Base-by-base conservation (phyloP, 1,140 invertebrate species). In the Drosophila teissieri region DNA sequence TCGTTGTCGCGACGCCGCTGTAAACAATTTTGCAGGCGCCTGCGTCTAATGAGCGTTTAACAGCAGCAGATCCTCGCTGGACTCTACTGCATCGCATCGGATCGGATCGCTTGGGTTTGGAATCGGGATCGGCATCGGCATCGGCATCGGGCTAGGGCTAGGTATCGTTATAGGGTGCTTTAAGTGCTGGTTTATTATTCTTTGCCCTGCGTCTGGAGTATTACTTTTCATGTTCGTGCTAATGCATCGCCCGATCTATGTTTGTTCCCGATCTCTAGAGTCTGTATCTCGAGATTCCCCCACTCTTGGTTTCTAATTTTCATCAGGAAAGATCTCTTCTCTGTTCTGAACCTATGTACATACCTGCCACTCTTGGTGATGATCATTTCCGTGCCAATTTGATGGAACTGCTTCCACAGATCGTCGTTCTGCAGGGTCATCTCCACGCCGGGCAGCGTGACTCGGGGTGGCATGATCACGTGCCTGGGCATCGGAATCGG, bases 341-440 rank as follows among this genome's bases (percentile, higher is more conserved):
- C 14, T 10, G 8, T 22, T 24, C 5, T 19, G 27, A 27, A 57
- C 76, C 73, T 88, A 99, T 98, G 98, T 95, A 19, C 19, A 19
- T 88, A 99, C 98, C 98, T 95, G 93, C 98, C 98, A 48, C 97
- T 97, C 93, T 99, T 99, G n/a, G 98, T 99, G 93, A 99, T 99
- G 92, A 99, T 99, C 98, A 99, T 99, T 93, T 99, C 98, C 1
- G 98, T 99, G 62, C 97, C 97, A 72, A 98, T 94, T 80, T 97
- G 96, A 93, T 98, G 96, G 93, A 99, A 99, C 86, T 98, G 96
- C 86, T 98, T 95, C 98, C 98, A 99, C 24, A 99, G 94, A 61
- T 98, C 97, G 70, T 96, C 96, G 85, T 97, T 97, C 84, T 98
- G 97, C 36, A 99, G 93, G 15, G 93, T 92, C 55, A 93, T 93